Percentiles rank a stretch among this genome's conserved stretches.
phyloP scores from a whole-genome alignment of 1,140 invertebrate species.

The Lordiphosa clarofinis region DNA sequence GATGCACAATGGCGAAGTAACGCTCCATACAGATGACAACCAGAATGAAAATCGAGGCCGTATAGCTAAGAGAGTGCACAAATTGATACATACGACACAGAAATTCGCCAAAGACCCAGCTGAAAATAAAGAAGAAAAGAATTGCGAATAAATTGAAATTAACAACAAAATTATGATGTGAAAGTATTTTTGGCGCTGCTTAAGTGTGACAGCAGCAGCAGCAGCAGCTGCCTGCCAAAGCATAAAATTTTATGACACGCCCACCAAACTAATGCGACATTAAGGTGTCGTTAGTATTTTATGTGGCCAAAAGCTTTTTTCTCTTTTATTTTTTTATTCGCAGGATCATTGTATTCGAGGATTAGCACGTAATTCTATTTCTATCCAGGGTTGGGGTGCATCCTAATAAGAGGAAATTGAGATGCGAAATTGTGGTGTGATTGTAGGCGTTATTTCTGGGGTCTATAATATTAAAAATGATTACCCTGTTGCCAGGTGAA shows the following conservation, averaged over 20 bases:
- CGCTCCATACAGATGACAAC: conserved; percentile 91
- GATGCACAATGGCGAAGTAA: conserved; percentile 90
- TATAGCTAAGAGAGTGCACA: conserved; percentile 88
- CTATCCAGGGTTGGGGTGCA: not conserved
- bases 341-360: conserved; percentile 43
- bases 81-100: conserved; percentile 93
- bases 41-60: conserved; percentile 89
- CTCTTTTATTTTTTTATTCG: conserved; percentile 33
- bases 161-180: conserved; percentile 9
- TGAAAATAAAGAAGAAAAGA: conserved; percentile 78
- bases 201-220: conserved; percentile 16
- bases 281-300: conserved; percentile 62
- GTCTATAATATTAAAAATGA: conserved; percentile 23
- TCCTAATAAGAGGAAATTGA: conserved; percentile 25
- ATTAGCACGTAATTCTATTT: conserved; percentile 58
- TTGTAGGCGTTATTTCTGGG: conserved; percentile 15
- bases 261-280: conserved; percentile 60
- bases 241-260: conserved; percentile 49
- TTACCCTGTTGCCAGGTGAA: conserved; percentile 22
- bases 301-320: conserved; percentile 36
- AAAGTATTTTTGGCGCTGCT: conserved; percentile 10
- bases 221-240: too few species aligned
- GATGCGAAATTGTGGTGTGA: conserved; percentile 29
- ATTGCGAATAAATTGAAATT: conserved; percentile 26
- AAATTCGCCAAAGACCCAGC: conserved; percentile 89